These are phyloP conservation scores for Halyomorpha halys DNA, from an alignment of 1,140 invertebrate genomes.

Conservation along the genomic window DNA sequence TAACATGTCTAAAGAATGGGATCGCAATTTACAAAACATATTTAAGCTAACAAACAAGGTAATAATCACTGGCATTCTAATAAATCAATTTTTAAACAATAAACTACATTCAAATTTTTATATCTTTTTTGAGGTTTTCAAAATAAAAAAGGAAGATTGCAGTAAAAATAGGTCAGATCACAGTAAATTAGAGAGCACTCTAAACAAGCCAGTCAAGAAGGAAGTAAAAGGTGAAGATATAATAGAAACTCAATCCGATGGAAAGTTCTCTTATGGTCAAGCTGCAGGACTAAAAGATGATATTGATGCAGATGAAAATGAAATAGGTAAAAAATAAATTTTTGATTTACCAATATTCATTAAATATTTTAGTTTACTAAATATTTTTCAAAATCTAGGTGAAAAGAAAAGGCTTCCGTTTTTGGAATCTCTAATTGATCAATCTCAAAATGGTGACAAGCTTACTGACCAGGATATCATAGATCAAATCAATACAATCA, in stretches of 20 bases:
- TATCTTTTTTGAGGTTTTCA: conserved; percentile 45
- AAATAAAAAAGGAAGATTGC: conserved; percentile 63
- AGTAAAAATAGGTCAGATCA: conserved; percentile 35
- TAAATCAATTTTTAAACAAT: no score
- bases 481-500: conserved; percentile 86
- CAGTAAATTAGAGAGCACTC: neutral
- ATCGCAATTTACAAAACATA: conserved; percentile 62
- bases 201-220: no score
- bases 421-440: conserved; percentile 81
- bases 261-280: conserved; percentile 62
- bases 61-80: conserved; percentile 6
- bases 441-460: conserved; percentile 62
- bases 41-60: conserved; percentile 72
- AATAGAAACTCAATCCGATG: conserved; percentile 37
- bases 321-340: conserved; percentile 42
- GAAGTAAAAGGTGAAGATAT: conserved; percentile 32
- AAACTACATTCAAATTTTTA: neutral
- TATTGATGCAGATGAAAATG: conserved; percentile 63
- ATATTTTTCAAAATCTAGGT: conserved; percentile 23
- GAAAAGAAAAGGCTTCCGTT: conserved; percentile 87
- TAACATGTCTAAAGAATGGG: conserved; percentile 62
- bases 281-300: conserved; percentile 64
- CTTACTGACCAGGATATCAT: conserved; percentile 79
- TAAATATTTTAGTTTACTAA: no score
- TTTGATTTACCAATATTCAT: no score